Evolutionary conservation across 1,140 invertebrate genomes (phyloP), one percentile per base, ranked within the genome.

Genomic region (Pachyrhynchus sulphureomaculatus): DNA sequence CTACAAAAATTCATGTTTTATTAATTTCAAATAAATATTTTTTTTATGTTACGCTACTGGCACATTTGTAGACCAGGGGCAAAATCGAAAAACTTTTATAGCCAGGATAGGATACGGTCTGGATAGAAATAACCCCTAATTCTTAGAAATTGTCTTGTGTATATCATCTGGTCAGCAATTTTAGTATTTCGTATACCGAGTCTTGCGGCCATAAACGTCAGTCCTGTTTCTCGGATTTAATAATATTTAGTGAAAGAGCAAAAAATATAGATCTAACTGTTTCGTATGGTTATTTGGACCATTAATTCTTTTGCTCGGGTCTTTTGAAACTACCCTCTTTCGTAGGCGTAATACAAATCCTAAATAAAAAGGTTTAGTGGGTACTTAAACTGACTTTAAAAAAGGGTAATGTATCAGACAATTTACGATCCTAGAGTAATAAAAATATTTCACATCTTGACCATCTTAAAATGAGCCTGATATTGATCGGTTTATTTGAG

Each of bases 161-260:
- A 54, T 39, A 54, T 54, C 51, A 54, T 54, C 51, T 42, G 51
- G 34, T 39, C 51, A 42, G 51, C 51, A 54, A 54, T 54, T 41
- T 54, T 54, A 36, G 34, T 54, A 42, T 54, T 37, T 54, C 51
- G 17, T 29, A 23, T 26, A 54, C 26, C 37, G 20, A 34, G 36
- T 39, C 36, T 54, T 54, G 20, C n/a, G 37, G 20, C 51, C 13
- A 54, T 54, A 54, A 54, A 54, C 5, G 51, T 54, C 51, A 41
- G 51, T 54, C 42, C 33, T 54, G 51, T 37, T 54, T 54, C 51
- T 39, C 23, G 51, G 51, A 54, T 54, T 54, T 54, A 54, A 54
- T 54, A 54, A 42, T 41, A 54, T 42, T 42, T 54, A 54, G 51
- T 42, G 32, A 42, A 54, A 37, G 36, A 17, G 10, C 51, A 36